Evolutionary conservation across 2,797 vertebrate genomes (phyloP).

Genomic region (Fringilla coelebs): DNA sequence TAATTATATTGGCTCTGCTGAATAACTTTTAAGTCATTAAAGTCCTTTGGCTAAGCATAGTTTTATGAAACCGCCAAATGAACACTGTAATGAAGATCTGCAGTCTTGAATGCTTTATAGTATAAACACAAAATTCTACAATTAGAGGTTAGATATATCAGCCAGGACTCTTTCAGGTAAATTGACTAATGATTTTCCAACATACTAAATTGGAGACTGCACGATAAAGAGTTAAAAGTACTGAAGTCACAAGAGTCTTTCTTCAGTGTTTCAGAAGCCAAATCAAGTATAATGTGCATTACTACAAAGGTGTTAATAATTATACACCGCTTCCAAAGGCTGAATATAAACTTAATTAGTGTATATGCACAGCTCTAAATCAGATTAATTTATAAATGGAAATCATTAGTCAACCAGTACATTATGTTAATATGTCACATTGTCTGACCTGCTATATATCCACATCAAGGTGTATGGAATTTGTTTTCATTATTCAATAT

Average conservation of each 20-base stretch:
- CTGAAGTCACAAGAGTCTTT: background rate
- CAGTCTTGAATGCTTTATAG: background rate
- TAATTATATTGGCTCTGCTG: background rate
- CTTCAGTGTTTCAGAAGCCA: background rate
- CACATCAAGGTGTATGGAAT: background rate
- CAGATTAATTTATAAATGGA: conserved; percentile 9
- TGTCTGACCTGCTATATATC: background rate
- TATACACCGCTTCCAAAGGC: background rate
- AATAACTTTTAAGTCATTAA: background rate
- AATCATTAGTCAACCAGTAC: background rate
- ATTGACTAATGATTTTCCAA: background rate
- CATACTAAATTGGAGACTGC: background rate
- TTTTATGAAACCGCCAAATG: background rate
- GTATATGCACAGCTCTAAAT: background rate
- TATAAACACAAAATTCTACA: background rate
- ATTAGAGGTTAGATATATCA: background rate
- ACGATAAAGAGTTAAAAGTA: background rate
- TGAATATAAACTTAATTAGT: background rate
- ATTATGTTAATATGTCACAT: background rate
- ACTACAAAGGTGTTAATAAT: background rate
- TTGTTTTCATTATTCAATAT: background rate
- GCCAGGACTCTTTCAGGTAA: background rate
- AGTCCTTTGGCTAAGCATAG: background rate
- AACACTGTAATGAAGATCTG: background rate
- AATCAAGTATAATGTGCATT: background rate